These are phyloP conservation scores for Perca flavescens DNA, from an alignment of 2,113 vertebrate species.

Conservation along the genomic window DNA sequence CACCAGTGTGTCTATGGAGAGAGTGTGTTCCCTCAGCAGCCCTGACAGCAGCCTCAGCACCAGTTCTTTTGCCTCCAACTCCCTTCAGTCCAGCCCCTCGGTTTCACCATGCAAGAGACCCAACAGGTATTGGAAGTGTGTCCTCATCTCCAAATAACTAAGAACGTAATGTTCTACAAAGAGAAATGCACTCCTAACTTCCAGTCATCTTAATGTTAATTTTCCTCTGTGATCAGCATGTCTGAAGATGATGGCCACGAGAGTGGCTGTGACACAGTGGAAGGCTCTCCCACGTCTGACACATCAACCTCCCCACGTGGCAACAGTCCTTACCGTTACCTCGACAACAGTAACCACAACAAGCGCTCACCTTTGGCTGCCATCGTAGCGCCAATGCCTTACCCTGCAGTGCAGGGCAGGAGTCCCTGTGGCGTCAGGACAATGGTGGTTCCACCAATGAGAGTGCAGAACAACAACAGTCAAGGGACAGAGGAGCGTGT, in stretches of 20 bases:
- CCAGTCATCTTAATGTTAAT: neutral
- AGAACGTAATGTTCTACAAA: neutral
- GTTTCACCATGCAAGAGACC: slow-evolving; percentile 90
- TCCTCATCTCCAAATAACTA: neutral
- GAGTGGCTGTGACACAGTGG: slow-evolving; percentile 95
- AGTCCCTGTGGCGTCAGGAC: slow-evolving; percentile 89
- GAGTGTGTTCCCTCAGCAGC: slow-evolving; percentile 96
- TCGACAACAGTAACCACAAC: slow-evolving; percentile 86
- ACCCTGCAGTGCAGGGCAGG: slow-evolving; percentile 75
- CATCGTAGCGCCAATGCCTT: slow-evolving; percentile 57
- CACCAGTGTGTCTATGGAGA: slow-evolving; percentile 91
- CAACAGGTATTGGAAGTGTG: slow-evolving; percentile 87
- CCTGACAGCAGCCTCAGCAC: slow-evolving; percentile 98
- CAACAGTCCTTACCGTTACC: slow-evolving; percentile 90
- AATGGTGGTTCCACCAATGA: slow-evolving; percentile 93
- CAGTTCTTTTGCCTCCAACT: slow-evolving; percentile 90
- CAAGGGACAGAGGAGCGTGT: slow-evolving; percentile 80
- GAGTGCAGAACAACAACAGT: slow-evolving; percentile 87
- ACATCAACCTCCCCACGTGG: slow-evolving; percentile 88
- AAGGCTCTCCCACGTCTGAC: slow-evolving; percentile 92
- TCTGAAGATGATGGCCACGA: slow-evolving; percentile 95
- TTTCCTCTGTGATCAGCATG: slow-evolving; percentile 83
- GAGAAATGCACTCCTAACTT: neutral
- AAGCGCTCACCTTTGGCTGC: slow-evolving; percentile 67
- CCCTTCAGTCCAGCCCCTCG: slow-evolving; percentile 92